Conservation (phyloP, 2,888 invertebrate species). For the Clistopyga incitator region DNA sequence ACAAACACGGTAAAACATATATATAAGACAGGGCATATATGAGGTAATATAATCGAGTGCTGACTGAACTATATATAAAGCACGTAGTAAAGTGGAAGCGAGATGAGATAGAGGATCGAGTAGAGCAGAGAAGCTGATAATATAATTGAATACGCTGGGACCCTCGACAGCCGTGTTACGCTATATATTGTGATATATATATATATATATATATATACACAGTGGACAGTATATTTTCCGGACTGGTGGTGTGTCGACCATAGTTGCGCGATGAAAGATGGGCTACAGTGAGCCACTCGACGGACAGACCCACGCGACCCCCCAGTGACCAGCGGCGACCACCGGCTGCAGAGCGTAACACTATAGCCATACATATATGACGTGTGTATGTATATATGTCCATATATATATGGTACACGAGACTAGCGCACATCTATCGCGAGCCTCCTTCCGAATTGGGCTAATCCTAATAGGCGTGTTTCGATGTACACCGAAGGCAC, state of each 20-base stretch:
- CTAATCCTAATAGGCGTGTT: constrained; percentile 61
- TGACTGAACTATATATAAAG: not conserved
- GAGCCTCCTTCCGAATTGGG: constrained; percentile 47
- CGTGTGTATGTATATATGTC: not conserved
- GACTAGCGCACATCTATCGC: constrained; percentile 4
- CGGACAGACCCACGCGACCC: constrained; percentile 1
- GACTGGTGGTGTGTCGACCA: constrained; percentile 20
- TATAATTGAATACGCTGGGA: constrained; percentile 38
- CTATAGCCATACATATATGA: not conserved
- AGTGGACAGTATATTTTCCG: constrained; percentile 26
- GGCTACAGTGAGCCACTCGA: constrained; percentile 52
- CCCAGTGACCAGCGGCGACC: constrained; percentile 32
- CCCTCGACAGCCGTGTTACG: constrained; percentile 2
- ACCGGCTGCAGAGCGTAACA: constrained; percentile 33
- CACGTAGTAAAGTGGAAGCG: constrained; percentile 19
- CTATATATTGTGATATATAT: not conserved
- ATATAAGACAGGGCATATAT: not conserved
- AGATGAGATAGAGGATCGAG: constrained; percentile 24
- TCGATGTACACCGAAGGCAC: constrained; percentile 47
- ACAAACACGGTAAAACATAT: not conserved
- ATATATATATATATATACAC: not conserved
- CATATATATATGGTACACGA: not conserved
- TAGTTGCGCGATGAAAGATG: constrained; percentile 61
- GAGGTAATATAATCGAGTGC: constrained; percentile 23
- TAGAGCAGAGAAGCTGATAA: constrained; percentile 25